Evolutionary conservation across 2,797 vertebrate species (phyloP), one percentile per base, ranked within the genome.

Genomic region (Sebastes dallii): DNA sequence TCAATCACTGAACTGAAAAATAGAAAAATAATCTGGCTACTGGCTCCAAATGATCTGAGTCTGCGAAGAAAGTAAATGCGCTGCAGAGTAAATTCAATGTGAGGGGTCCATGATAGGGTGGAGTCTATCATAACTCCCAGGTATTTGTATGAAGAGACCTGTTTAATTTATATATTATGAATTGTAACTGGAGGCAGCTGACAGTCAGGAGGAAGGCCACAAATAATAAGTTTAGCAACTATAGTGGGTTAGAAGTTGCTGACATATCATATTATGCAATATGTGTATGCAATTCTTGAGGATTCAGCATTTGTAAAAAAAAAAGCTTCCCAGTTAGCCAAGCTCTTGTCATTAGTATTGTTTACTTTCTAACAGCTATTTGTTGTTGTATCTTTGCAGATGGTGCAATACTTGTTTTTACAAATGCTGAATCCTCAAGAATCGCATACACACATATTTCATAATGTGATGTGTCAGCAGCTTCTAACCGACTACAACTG

Each of bases 351-450:
- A 64, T 64, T 14, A 22, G 27, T 39, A 39, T 36, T 16, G 46
- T 29, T 32, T 77, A 4, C 73, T 66, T 75, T 73, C 36, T 81
- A 66, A 89, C 61, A 11, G 5, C 2, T 36, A 0, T 69, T 77
- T 42, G 55, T 8, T 1, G 2, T 50, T 77, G 6, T 69, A 2
- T 78, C 6, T 68, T 34, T 95, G 83, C 54, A 99, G 98, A 96
- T 95, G 96, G 94, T 65, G 93, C 96, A 42, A 95, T 67, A 56
- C 20, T 20, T 75, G 39, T 42, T 46, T 46, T 46, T 46, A 46
- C 42, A 46, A 46, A 46, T 54, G 62, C 61, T 72, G 73, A 77
- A 32, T 69, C 29, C 4, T 66, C 36, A 39, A 36, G 5, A 58
- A 29, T 62, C 2, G 2, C 59, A 50, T 1, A 59, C 30, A 65